Percentiles rank a stretch among this genome's conserved stretches.
Conservation (phyloP, 1,140 invertebrate species). For the Rhizoglyphus robini region DNA sequence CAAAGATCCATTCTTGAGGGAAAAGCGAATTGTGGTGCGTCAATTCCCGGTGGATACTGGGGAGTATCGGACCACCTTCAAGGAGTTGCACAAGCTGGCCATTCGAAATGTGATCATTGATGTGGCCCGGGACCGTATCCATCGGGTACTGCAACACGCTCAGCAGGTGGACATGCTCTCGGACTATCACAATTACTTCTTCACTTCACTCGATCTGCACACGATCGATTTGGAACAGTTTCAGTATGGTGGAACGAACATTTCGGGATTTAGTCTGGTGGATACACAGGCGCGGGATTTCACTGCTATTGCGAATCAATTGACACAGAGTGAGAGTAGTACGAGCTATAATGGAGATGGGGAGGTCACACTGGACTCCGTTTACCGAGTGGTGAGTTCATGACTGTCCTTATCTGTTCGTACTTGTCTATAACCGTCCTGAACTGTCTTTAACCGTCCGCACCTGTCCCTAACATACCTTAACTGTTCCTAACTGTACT, state of each 20-base stretch:
- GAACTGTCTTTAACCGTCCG: too few relatives aligned
- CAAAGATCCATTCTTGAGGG: constrained; percentile 65
- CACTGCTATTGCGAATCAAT: constrained; percentile 23
- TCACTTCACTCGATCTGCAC: constrained; percentile 51
- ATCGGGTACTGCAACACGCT: constrained; percentile 28
- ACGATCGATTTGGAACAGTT: constrained; percentile 81
- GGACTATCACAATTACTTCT: constrained; percentile 32
- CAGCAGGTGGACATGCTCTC: constrained; percentile 31
- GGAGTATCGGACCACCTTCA: constrained; percentile 32
- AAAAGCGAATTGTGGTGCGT: constrained; percentile 40
- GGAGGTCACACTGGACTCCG: not conserved
- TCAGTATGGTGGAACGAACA: constrained; percentile 82
- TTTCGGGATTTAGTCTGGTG: constrained; percentile 58
- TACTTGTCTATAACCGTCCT: too few relatives aligned
- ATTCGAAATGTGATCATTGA: constrained; percentile 29
- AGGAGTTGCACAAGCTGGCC: constrained; percentile 27
- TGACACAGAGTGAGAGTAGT: constrained; percentile 8
- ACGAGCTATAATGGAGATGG: not conserved
- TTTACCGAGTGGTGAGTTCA: not conserved
- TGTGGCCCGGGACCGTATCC: constrained; percentile 27
- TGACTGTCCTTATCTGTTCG: not conserved
- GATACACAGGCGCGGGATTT: constrained; percentile 24
- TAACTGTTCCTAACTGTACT: too few relatives aligned
- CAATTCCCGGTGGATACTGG: constrained; percentile 33
- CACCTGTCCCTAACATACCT: too few relatives aligned